phyloP scores from a whole-genome alignment of 2,113 vertebrate genomes.

The Percopsis transmontana region DNA sequence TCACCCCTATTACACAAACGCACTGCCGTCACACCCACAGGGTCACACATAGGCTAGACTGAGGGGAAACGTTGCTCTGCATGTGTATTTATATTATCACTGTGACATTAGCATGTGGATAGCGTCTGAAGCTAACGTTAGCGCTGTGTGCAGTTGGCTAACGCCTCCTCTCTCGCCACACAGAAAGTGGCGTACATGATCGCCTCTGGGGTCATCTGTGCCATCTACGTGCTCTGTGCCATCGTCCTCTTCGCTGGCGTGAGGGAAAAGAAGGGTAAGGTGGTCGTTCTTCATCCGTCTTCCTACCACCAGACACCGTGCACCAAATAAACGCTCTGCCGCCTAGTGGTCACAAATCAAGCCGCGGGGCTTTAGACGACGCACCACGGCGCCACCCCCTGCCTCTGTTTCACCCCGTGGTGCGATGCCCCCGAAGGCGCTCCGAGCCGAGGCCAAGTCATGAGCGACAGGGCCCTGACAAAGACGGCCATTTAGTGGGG shows the following conservation, averaged over 20 bases:
- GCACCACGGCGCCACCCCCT: too few species aligned
- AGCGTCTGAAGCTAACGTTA: too few species aligned
- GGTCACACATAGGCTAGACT: background rate
- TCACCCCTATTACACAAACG: background rate
- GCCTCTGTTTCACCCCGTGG: too few species aligned
- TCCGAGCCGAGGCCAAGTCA: too few species aligned
- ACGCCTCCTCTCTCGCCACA: constrained; percentile 8
- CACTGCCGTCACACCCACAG: background rate
- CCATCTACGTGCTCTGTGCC: constrained; percentile 89
- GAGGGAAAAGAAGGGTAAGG: constrained; percentile 86
- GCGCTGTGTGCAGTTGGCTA: background rate
- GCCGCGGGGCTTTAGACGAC: too few species aligned
- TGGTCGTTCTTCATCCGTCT: background rate
- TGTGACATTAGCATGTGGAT: too few species aligned
- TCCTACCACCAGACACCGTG: too few species aligned
- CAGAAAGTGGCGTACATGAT: constrained; percentile 90
- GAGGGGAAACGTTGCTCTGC: background rate
- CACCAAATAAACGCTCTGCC: too few species aligned
- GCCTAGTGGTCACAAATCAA: too few species aligned
- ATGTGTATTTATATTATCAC: background rate
- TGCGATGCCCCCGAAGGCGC: too few species aligned
- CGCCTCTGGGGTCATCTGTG: constrained; percentile 86
- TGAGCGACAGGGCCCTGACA: too few species aligned
- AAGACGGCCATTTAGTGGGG: too few species aligned
- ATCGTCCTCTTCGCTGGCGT: constrained; percentile 85